Evolutionary conservation across 35 echinoderm and acorn worm species (phyloP).

Genomic region (Lytechinus pictus): DNA sequence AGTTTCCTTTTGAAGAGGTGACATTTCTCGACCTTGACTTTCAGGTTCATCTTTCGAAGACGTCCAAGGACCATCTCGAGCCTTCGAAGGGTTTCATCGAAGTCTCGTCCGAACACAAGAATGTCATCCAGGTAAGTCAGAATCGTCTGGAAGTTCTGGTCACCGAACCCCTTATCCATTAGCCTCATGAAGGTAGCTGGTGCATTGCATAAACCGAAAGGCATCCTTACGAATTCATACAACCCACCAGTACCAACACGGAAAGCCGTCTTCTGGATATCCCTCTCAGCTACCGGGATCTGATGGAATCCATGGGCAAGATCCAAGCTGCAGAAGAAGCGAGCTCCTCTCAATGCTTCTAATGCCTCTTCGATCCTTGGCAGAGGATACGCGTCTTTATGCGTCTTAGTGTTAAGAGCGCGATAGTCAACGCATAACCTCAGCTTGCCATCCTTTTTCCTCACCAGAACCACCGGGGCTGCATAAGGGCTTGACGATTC

Average conservation of each 20-base stretch:
- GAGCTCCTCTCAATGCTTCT: no score
- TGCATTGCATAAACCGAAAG: constrained; percentile 73
- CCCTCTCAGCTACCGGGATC: no score
- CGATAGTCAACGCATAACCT: no score
- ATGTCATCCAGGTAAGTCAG: constrained; percentile 64
- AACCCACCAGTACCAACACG: constrained; percentile 43
- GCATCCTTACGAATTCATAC: constrained; percentile 55
- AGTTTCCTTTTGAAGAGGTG: constrained; percentile 10
- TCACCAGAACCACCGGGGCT: constrained; percentile 66
- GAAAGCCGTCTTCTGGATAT: no score
- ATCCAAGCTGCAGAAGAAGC: no score
- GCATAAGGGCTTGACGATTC: constrained; percentile 82
- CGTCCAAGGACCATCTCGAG: constrained; percentile 55
- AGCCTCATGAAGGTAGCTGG: constrained; percentile 70
- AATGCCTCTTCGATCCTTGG: no score
- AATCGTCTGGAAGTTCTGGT: constrained; percentile 68
- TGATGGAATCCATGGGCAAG: no score
- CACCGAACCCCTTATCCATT: constrained; percentile 70
- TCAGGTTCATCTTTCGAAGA: constrained; percentile 21
- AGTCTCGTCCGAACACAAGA: constrained; percentile 53
- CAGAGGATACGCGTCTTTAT: no score
- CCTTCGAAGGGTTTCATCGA: constrained; percentile 66
- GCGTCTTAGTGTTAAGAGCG: no score
- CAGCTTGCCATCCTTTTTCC: constrained; percentile 67
- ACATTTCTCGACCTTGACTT: constrained; percentile 53